A percentile compares a stretch with the other conserved stretches of the same genome.
These are phyloP conservation scores for Leuctra nigra DNA, from an alignment of 2,888 invertebrate species.

Conservation along the genomic window DNA sequence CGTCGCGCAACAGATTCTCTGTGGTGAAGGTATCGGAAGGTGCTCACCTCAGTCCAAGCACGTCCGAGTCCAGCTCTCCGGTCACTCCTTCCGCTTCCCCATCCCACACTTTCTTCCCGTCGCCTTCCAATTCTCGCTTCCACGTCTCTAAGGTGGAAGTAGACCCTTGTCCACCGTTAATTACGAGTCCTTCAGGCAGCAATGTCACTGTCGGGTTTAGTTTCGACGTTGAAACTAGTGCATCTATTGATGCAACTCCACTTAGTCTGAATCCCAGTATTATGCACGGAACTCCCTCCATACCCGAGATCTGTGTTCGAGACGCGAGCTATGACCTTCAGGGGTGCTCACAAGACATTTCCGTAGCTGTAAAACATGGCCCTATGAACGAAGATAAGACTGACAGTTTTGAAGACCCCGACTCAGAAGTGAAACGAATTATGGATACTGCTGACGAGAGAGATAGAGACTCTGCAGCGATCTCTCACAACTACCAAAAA, in stretches of 20 bases:
- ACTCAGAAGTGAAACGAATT: constrained; percentile 46
- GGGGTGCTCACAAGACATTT: not conserved
- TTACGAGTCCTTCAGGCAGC: constrained; percentile 29
- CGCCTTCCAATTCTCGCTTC: constrained; percentile 33
- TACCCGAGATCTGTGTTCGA: constrained; percentile 3
- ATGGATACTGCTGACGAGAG: constrained; percentile 41
- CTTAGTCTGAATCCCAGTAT: not conserved
- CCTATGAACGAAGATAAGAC: constrained; percentile 39
- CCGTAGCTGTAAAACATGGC: not conserved
- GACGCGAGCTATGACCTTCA: not conserved
- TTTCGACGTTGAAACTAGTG: not conserved
- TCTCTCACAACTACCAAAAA: constrained; percentile 1
- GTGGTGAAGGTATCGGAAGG: not conserved
- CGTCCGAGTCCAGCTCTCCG: not conserved
- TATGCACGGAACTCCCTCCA: not conserved
- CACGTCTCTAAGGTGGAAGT: constrained; percentile 40
- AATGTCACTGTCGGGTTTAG: constrained; percentile 41
- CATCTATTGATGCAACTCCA: not conserved
- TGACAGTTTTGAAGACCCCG: constrained; percentile 47
- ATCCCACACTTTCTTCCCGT: constrained; percentile 24
- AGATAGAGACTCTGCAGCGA: not conserved
- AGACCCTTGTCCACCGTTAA: constrained; percentile 27
- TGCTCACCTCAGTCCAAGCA: not conserved
- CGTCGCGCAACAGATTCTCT: constrained; percentile 41
- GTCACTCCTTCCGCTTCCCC: constrained; percentile 23